Conservation (phyloP, 1,140 invertebrate genomes). For the Polypedilum vanderplanki region DNA sequence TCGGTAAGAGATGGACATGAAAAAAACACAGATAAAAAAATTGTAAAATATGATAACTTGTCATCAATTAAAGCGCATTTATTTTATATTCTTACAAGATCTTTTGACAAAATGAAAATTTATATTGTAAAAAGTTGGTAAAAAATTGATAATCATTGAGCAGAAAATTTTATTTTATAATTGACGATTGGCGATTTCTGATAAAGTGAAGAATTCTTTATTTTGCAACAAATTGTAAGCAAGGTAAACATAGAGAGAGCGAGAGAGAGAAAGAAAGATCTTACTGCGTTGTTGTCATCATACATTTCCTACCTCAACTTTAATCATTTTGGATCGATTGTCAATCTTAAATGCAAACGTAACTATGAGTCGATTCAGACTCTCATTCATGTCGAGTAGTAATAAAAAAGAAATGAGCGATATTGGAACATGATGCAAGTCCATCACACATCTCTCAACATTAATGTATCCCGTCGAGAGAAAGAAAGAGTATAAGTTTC, state of each 20-base stretch:
- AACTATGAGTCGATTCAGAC: background rate
- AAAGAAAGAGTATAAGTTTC: too few relatives aligned
- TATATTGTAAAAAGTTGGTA: too few relatives aligned
- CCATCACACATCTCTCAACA: background rate
- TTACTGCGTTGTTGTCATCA: background rate
- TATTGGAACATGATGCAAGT: background rate
- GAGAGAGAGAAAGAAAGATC: background rate
- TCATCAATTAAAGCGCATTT: too few relatives aligned
- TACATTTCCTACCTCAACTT: background rate
- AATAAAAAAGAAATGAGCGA: background rate
- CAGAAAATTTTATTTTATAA: slow-evolving; percentile 12
- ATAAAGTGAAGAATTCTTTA: slow-evolving; percentile 16
- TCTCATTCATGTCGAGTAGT: too few relatives aligned
- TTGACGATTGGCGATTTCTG: background rate
- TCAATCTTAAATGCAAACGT: background rate
- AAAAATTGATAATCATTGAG: slow-evolving; percentile 9
- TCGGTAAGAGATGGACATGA: background rate
- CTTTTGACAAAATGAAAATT: too few relatives aligned
- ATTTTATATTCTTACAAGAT: too few relatives aligned
- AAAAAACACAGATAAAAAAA: background rate
- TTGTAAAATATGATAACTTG: too few relatives aligned
- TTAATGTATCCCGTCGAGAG: background rate
- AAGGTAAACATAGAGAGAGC: too few relatives aligned
- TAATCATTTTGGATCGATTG: slow-evolving; percentile 13
- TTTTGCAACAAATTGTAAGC: slow-evolving; percentile 18